Evolutionary conservation across 2,888 invertebrate species (phyloP), one percentile per base, ranked within the genome.

Genomic region (Lacanobia wlatinum): DNA sequence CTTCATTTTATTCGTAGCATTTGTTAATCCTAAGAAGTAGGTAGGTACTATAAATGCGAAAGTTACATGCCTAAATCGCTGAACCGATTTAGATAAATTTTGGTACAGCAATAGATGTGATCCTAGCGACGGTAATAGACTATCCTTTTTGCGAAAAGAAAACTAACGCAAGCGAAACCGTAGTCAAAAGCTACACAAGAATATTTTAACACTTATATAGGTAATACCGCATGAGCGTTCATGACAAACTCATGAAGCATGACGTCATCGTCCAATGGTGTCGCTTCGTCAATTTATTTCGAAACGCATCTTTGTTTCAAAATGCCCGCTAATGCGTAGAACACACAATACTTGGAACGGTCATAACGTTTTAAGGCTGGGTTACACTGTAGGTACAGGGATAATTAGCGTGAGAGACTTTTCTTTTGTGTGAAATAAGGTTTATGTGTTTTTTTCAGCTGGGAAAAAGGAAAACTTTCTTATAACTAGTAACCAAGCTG

Each of bases 281-380:
- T 84, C 84, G 72, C 85, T 80, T 78, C 74, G 81, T 76, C 75
- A 73, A 85, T 85, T 90, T 84, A 86, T 90, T 84, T 90, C 83
- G 88, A 85, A 88, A 90, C 66, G 46, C 80, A 74, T 70, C 85
- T 89, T 89, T 89, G 89, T 90, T 89, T 87, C 87, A 85, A 88
- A 85, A 90, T 59, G 69, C 46, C 58, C 46, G 87, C 73, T 88
- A 88, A 88, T 85, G 52, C 12, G 66, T 62, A 71, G 62, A 38
- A 55, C 74, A 88, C 80, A 89, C 86, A 82, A 52, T 68, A 68
- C 78, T 81, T 73, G 70, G 70, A 73, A 78, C 61, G 71, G 66
- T 76, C 77, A 73, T 76, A 71, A 78, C 71, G 46, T 73, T 78
- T 84, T 64, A 79, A 77, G 76, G 70, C 72, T 56, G 60, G n/a